Base-by-base conservation (phyloP, 2,797 vertebrate species). In the Fundulus diaphanus region DNA sequence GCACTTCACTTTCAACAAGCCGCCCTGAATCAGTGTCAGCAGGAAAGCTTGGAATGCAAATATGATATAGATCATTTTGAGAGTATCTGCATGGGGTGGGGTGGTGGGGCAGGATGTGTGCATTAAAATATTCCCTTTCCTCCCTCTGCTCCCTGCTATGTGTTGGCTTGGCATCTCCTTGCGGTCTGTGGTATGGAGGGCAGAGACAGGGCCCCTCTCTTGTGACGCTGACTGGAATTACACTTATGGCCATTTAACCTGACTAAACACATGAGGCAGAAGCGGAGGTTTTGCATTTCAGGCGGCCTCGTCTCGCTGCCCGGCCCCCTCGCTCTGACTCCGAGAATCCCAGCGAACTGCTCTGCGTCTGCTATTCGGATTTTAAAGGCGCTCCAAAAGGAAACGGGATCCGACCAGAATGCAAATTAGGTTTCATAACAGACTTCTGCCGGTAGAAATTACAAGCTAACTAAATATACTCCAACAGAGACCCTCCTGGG, bases 141-240 rank as follows among this genome's bases (percentile, higher is more conserved):
- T 84, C 83, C 49, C 81, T 57, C 77, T 35, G 66, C 70, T 57
- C 68, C 59, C 73, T 49, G 69, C 79, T 71, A 54, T 74, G 79
- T 63, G 76, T 67, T 77, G 72, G 76, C 77, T 85, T 89, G 87
- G 89, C 83, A 90, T 90, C 91, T 92, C 83, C 83, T 85, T 80
- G 3, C 83, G 83, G 90, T 91, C 89, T 92, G 90, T 88, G 92
- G 90, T 91, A 90, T 92, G 90, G 90, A 88, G 86, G 88, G 82
- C 80, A 85, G 86, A 74, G 80, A 74, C 80, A 72, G 91, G 89
- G 88, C 85, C 89, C 84, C 89, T 91, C 88, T 91, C 90, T 83
- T 72, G 78, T 88, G 90, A 90, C 78, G 40, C 88, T 82, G 84
- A 80, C 90, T 92, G 91, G 88, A 92, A 90, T 91, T 91, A 90